phyloP scores from a whole-genome alignment of 2,888 invertebrate genomes.

The Yponomeuta cagnagella region DNA sequence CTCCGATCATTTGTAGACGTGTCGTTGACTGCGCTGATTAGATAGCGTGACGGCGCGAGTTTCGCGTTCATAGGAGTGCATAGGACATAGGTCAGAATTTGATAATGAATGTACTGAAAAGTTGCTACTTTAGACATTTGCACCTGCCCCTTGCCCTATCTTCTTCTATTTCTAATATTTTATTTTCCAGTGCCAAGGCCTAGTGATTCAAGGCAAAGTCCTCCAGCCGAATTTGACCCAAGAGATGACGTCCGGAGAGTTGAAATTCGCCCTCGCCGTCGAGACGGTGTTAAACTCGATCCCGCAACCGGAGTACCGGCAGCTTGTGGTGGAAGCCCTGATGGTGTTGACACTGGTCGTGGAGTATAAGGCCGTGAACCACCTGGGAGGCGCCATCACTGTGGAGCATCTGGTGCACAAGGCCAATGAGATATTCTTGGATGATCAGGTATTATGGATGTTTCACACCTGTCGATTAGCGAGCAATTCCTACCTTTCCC shows the following conservation, averaged over 20 bases:
- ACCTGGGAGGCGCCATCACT: conserved; percentile 86
- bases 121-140: too few relatives aligned
- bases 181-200: conserved; percentile 85
- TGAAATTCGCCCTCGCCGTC: conserved; percentile 98
- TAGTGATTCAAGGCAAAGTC: conserved; percentile 93
- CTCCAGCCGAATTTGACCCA: conserved; percentile 95
- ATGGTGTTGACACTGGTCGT: conserved; percentile 96
- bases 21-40: too few relatives aligned
- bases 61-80: too few relatives aligned
- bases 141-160: too few relatives aligned
- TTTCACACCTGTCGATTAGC: not conserved
- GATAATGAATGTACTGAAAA: too few relatives aligned
- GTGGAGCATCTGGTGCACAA: conserved; percentile 95
- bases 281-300: conserved; percentile 98
- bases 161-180: not conserved
- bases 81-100: too few relatives aligned
- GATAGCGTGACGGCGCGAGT: too few relatives aligned
- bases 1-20: too few relatives aligned
- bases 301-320: conserved; percentile 98
- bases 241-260: conserved; percentile 99
- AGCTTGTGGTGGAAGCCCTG: conserved; percentile 96
- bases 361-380: conserved; percentile 87
- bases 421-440: conserved; percentile 95
- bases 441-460: conserved; percentile 86
- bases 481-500: too few relatives aligned